These are phyloP conservation scores for Leucoraja erinaceus DNA, from an alignment of 2,113 vertebrate species.

Conservation along the genomic window DNA sequence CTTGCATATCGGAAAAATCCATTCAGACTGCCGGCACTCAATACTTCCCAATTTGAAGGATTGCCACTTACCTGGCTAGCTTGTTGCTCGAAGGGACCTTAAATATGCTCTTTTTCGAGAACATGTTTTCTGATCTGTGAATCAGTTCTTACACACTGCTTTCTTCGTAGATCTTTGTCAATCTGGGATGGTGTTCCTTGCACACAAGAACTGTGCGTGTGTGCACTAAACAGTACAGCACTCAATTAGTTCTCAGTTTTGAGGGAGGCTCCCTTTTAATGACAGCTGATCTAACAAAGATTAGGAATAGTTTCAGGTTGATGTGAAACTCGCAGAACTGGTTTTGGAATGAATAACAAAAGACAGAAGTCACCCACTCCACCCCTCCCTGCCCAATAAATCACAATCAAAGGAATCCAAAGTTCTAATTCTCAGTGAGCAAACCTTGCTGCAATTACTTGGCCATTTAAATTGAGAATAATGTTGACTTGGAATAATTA, in stretches of 20 bases:
- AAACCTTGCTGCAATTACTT: neutral
- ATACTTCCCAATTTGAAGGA: neutral
- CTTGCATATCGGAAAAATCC: neutral
- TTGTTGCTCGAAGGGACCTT: neutral
- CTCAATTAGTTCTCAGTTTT: neutral
- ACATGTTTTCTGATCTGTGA: neutral
- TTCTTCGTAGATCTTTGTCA: neutral
- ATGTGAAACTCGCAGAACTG: neutral
- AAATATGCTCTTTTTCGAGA: neutral
- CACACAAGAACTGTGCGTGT: neutral
- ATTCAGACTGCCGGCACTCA: neutral
- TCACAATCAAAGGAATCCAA: neutral
- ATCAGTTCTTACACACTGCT: neutral
- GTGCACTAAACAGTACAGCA: neutral
- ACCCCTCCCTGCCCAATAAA: slow-evolving; percentile 12
- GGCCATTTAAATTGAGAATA: neutral
- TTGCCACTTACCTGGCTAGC: neutral
- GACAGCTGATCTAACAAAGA: slow-evolving; percentile 16
- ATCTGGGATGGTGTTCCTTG: neutral
- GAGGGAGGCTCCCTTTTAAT: slow-evolving; percentile 12
- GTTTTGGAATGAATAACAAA: neutral
- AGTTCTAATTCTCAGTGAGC: neutral
- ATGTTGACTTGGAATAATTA: neutral
- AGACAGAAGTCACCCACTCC: neutral
- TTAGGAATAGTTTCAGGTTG: neutral